A percentile compares a stretch with the other conserved stretches of the same genome.
Evolutionary conservation across 2,113 vertebrate genomes (phyloP).

Genomic region (Calidris pugnax): DNA sequence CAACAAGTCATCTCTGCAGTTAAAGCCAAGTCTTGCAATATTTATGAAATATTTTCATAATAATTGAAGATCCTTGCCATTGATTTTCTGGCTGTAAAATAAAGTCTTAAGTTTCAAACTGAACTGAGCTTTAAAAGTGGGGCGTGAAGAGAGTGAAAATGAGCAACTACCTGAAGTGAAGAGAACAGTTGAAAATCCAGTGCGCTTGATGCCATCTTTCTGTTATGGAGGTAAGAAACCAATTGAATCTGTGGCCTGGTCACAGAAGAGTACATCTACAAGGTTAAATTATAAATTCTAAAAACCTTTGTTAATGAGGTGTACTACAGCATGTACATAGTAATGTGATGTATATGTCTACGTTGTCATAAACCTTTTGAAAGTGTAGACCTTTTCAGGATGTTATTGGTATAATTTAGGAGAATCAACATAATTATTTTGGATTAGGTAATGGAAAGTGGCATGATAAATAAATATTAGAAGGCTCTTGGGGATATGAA

Average conservation of each 20-base stretch:
- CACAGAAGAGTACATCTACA: not conserved
- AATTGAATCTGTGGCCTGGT: not conserved
- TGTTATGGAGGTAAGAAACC: not conserved
- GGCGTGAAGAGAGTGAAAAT: not conserved
- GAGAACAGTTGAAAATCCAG: not conserved
- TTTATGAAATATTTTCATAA: not conserved
- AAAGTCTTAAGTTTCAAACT: not conserved
- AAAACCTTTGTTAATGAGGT: not conserved
- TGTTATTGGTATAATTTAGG: conserved; percentile 42
- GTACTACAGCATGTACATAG: not conserved
- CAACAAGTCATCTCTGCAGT: not conserved
- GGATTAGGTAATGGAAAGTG: conserved; percentile 66
- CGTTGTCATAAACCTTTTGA: conserved; percentile 12
- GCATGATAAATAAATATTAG: conserved; percentile 46
- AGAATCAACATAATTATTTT: conserved; percentile 54
- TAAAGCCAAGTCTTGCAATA: not conserved
- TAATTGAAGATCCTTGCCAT: not conserved
- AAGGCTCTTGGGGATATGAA: conserved; percentile 32
- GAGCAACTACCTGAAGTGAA: not conserved
- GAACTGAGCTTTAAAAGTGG: not conserved
- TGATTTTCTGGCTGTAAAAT: not conserved
- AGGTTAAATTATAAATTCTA: conserved; percentile 40
- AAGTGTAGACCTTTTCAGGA: conserved; percentile 5
- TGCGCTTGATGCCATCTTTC: not conserved
- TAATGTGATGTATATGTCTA: conserved; percentile 29